Evolutionary conservation across 2,113 vertebrate genomes (phyloP), one percentile per base, ranked within the genome.

Genomic region (Oncorhynchus nerka): DNA sequence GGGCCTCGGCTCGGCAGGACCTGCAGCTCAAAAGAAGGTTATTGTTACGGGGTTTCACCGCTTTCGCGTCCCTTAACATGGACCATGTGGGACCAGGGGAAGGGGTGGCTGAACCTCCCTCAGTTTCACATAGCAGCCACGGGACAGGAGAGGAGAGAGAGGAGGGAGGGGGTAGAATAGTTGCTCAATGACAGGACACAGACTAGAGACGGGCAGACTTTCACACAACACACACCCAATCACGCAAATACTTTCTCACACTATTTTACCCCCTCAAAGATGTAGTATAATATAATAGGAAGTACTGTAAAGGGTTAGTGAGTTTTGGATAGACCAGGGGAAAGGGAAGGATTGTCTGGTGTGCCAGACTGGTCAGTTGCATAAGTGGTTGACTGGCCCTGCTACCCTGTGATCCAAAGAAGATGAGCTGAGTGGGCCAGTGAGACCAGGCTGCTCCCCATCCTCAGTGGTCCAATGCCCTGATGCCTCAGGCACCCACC

Each of bases 11-110:
- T 11, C 45, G 68, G 83, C 81, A 87, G 82, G 93, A 92, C 87
- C 85, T 76, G 8, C 79, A 87, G 83, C 90, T 82, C 81, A 81
- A 87, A 86, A 77, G 87, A 88, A 90, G 87, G 84, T 84, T 77
- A 89, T 92, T 93, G 87, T 88, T 84, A 88, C 81, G 78, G 84
- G 81, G 83, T 84, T 92, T 81, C 83, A 91, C 92, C 84, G 67
- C 90, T 93, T 90, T 90, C 92, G 79, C 89, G 92, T 94, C 90
- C 84, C 88, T 85, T 94, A 93, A 93, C 84, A 75, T 88, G 82
- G 92, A 88, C 92, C 90, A 91, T 92, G 87, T 95, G 93, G 89
- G 77, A 83, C 78, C 87, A 70, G 70, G 83, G 70, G 69, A 70
- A 74, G 28, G 77, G 64, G 55, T 51, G 16, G 7, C 16, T 8